Base-by-base conservation (phyloP, 1,140 invertebrate species). In the Oncopeltus fasciatus region DNA sequence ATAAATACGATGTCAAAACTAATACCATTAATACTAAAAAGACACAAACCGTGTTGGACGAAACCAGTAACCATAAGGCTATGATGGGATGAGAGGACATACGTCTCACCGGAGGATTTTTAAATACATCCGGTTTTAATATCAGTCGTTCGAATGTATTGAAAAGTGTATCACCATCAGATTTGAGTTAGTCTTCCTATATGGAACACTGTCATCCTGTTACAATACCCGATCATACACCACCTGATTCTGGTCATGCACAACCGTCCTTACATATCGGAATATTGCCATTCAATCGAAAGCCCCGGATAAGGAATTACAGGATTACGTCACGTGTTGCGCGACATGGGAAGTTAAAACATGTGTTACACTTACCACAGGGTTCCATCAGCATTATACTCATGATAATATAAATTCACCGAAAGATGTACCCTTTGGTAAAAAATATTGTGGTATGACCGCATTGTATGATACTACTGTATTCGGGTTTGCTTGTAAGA, bases 191-290 rank as follows among this genome's bases (percentile, higher is more conserved):
- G 8, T 5, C 5, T 2, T 5, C 11, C 2, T 58, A 58, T 58
- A 14, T 18, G 16, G 18, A 33, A 58, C 29, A 58, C 27, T 5
- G 27, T 33, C 18, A 20, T 33, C 14, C 14, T 18, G 31, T 58
- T 18, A 58, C 57, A 5, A 58, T 58, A 9, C 27, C 18, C 24
- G 57, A 58, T 38, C 31, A 58, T 33, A 58, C 57, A 26, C 57
- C 57, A 11, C 16, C 27, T 33, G 20, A 58, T 38, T 58, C 29
- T 18, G 31, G 57, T 31, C 57, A 58, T 58, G 3, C 57, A 5
- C 57, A 58, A 38, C 57, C 31, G 5, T 33, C 27, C 20, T 58
- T 58, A 33, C 29, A 58, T 58, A 20, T 58, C 8, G 57, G 57
- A 3, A 33, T 58, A 8, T 58, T 58, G 20, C 57, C 27, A 58